Base-by-base conservation (phyloP, 2,113 vertebrate species). In the Semnornis frantzii region DNA sequence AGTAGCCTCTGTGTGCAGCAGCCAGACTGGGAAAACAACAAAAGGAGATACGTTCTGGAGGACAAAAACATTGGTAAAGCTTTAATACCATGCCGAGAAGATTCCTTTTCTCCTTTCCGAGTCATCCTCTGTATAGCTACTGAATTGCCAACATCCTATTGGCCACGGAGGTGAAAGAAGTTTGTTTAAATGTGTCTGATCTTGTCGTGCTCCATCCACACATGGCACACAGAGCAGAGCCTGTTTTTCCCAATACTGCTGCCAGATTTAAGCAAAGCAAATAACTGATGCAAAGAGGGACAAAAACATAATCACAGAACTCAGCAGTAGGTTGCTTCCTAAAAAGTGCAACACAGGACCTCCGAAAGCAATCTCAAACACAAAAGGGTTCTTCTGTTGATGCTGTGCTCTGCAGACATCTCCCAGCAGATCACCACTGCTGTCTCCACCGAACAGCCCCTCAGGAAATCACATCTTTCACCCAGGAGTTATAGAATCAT, bases 221-320 rank as follows among this genome's bases (percentile, higher is more conserved):
- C 17, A 52, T 55, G 65, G 65, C 57, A 72, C 39, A 80, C 68
- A 80, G 75, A 75, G 10, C 39, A 70, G 44, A 76, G 34, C 18
- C 31, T 50, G 33, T 87, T 83, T 81, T 79, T 75, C 65, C 57
- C 66, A 44, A 44, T 65, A 65, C 25, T 68, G 24, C 76, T 84
- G 79, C 90, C 90, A 75, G 34, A 76, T 62, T 83, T 83, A 87
- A 83, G 63, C 68, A 92, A 69, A 94, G 85, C 27, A 83, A 90
- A 71, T 52, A 66, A 80, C 7, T 54, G 64, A 80, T 46, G n/a
- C 11, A 39, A 64, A 82, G 48, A 87, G 34, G 24, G 30, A 79
- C 44, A 77, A 69, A 89, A 89, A 80, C 52, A 76, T 58, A 19
- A 87, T 17, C 33, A 58, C 5, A 63, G 30, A 92, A 78, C 30